These are phyloP conservation scores for Philereme vetulata DNA, from an alignment of 2,888 invertebrate genomes.

Conservation along the genomic window DNA sequence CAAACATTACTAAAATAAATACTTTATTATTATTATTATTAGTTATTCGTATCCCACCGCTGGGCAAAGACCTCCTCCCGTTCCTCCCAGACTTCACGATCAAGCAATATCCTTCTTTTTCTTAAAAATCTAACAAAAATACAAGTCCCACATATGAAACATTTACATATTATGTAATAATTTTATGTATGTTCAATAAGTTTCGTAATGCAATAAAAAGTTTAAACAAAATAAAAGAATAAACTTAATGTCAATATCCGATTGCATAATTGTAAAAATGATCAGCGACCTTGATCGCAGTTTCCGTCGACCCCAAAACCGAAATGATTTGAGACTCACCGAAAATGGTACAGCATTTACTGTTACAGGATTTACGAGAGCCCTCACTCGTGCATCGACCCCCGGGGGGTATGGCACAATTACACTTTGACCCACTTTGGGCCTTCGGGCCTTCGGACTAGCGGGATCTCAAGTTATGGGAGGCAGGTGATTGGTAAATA, in stretches of 20 bases:
- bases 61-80: no score
- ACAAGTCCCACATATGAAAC: no score
- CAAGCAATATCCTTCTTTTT: no score
- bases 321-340: constrained; percentile 7
- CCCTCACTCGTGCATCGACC: constrained; percentile 13
- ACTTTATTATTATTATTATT: no score
- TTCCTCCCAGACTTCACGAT: no score
- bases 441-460: constrained; percentile 27
- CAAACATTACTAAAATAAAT: no score
- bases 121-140: no score
- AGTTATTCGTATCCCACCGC: no score
- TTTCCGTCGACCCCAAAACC: constrained; percentile 14
- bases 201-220: no score
- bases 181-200: no score
- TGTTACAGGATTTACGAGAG: constrained; percentile 20
- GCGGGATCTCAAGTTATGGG: constrained; percentile 48
- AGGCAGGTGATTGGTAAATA: constrained; percentile 18
- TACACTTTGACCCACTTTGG: constrained; percentile 63
- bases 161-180: no score
- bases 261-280: constrained; percentile 10
- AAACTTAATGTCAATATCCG: constrained; percentile 1
- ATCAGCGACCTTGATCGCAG: constrained; percentile 24
- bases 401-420: constrained; percentile 70
- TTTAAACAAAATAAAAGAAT: no score
- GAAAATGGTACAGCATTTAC: constrained; percentile 9